Conservation (phyloP, 2,888 invertebrate species). For the Lepidocyrtinus sp. region DNA sequence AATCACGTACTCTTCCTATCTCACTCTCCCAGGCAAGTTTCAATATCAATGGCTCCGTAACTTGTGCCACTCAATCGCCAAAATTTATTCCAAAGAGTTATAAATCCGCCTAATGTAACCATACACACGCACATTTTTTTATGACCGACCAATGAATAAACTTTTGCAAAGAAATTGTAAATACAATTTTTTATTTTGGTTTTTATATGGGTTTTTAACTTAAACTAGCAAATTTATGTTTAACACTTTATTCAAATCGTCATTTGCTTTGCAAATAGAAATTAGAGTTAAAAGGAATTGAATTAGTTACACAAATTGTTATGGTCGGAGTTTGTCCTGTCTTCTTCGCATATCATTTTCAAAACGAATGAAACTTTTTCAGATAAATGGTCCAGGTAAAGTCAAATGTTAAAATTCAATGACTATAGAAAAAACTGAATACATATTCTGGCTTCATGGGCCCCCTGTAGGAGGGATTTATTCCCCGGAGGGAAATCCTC, state of each 20-base stretch:
- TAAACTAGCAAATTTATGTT: too few relatives aligned
- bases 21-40: slow-evolving; percentile 24
- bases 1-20: slow-evolving; percentile 58
- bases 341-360: too few relatives aligned
- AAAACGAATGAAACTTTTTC: neutral
- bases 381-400: too few relatives aligned
- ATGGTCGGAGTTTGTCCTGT: slow-evolving; percentile 30
- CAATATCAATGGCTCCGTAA: slow-evolving; percentile 4
- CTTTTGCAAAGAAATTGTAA: too few relatives aligned
- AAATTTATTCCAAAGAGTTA: neutral
- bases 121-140: neutral
- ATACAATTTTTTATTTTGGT: too few relatives aligned
- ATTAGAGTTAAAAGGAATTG: neutral
- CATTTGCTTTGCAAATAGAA: neutral
- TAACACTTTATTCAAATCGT: slow-evolving; percentile 22
- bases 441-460: slow-evolving; percentile 49
- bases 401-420: too few relatives aligned
- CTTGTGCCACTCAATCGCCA: neutral
- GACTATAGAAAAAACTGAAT: too few relatives aligned
- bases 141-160: too few relatives aligned
- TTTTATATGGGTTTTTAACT: too few relatives aligned
- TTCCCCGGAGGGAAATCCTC: slow-evolving; percentile 68
- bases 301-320: neutral
- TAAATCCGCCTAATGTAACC: neutral
- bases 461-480: slow-evolving; percentile 66